Conservation (phyloP, 2,888 invertebrate genomes). For the Cordilura impudica region DNA sequence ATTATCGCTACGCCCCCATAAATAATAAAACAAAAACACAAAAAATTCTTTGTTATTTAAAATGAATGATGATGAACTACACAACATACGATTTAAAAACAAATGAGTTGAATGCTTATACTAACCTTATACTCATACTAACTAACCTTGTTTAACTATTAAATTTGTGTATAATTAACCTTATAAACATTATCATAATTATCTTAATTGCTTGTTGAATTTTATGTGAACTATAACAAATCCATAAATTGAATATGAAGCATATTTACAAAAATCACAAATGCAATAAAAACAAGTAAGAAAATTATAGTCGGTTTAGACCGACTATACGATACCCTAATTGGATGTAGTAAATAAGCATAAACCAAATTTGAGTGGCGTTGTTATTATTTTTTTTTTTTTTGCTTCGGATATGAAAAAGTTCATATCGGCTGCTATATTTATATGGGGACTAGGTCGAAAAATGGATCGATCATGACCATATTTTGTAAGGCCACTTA, state of each 20-base stretch:
- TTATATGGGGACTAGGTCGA: no score
- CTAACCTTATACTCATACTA: no score
- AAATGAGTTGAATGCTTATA: conserved; percentile 9
- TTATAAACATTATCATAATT: conserved; percentile 38
- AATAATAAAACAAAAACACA: conserved; percentile 11
- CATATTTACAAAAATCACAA: neutral
- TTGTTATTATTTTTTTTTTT: no score
- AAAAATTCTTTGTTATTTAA: neutral
- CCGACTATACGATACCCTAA: no score
- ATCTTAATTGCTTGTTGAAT: conserved; percentile 36
- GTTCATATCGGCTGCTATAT: no score
- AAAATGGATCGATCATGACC: no score
- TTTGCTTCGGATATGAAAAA: no score
- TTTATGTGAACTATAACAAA: conserved; percentile 31
- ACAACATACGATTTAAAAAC: conserved; percentile 6
- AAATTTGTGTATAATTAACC: conserved; percentile 43
- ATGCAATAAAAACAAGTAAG: no score
- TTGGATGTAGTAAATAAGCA: no score
- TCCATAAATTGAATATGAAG: neutral
- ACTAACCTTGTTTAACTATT: conserved; percentile 22
- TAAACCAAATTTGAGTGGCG: no score
- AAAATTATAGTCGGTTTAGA: no score
- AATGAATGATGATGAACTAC: neutral
- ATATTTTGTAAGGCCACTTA: no score
- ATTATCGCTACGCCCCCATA: conserved; percentile 46